These are phyloP conservation scores for Berghia stephanieae DNA, from an alignment of 1,140 invertebrate genomes.

Conservation along the genomic window DNA sequence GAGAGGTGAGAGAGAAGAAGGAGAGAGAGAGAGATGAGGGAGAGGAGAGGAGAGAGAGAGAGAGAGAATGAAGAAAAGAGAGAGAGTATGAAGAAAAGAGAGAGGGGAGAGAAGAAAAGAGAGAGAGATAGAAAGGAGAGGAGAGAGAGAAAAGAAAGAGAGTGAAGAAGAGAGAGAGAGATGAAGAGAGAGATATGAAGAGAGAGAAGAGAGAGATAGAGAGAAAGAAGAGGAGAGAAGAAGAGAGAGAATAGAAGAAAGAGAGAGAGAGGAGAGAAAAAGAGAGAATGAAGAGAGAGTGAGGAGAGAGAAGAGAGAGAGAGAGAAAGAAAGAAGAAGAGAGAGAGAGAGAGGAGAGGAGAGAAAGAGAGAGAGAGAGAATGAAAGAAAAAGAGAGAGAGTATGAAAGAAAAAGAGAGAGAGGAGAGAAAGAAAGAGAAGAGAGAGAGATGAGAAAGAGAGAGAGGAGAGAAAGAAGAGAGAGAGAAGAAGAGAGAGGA, in stretches of 20 bases:
- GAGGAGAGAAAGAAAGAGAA: neutral
- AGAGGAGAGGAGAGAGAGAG: no score
- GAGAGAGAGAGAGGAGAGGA: neutral
- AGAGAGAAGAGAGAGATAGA: no score
- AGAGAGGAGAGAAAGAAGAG: neutral
- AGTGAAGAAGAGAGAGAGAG: no score
- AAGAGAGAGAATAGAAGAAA: neutral
- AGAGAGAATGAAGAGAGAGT: neutral
- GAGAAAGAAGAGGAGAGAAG: no score
- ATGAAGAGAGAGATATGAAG: no score
- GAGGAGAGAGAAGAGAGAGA: neutral
- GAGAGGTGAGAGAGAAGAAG: no score
- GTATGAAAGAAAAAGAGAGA: neutral
- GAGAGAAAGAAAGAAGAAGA: neutral
- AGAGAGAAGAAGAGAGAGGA: neutral
- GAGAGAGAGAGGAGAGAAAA: neutral
- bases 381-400: neutral
- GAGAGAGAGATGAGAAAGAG: neutral
- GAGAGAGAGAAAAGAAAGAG: no score
- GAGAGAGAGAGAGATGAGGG: no score
- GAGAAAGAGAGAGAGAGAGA: neutral
- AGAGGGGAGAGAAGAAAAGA: no score
- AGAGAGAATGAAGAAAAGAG: no score
- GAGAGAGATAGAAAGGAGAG: no score
- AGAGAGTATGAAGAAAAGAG: no score